Conservation (phyloP, 2,888 invertebrate species). For the Hartigia nigra region DNA sequence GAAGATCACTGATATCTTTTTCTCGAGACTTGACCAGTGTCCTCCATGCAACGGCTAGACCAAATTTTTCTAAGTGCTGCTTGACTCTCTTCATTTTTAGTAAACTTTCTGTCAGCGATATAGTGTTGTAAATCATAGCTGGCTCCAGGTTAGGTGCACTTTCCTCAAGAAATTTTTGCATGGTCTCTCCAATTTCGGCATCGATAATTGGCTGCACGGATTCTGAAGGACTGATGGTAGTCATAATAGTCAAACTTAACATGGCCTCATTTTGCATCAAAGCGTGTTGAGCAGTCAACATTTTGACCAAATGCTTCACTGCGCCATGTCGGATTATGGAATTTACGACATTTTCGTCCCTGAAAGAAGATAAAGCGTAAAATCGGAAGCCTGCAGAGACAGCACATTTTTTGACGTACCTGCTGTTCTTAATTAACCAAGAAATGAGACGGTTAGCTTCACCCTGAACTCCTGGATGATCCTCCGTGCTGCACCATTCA, state of each 20-base stretch:
- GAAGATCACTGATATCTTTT: slow-evolving; percentile 13
- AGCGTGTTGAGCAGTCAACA: slow-evolving; percentile 85
- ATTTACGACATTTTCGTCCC: slow-evolving; percentile 65
- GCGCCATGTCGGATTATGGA: slow-evolving; percentile 71
- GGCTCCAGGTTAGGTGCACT: slow-evolving; percentile 68
- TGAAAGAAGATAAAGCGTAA: slow-evolving; percentile 33
- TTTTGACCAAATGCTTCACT: slow-evolving; percentile 80
- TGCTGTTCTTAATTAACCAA: slow-evolving; percentile 81
- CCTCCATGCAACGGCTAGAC: slow-evolving; percentile 21
- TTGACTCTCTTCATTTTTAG: slow-evolving; percentile 56
- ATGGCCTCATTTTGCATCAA: slow-evolving; percentile 91
- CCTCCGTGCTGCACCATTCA: slow-evolving; percentile 81
- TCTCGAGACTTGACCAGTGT: slow-evolving; percentile 15
- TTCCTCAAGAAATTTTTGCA: slow-evolving; percentile 68
- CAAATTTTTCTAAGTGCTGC: slow-evolving; percentile 38
- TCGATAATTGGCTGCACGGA: slow-evolving; percentile 61
- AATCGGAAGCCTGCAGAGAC: not conserved
- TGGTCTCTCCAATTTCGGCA: slow-evolving; percentile 69
- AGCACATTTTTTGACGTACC: slow-evolving; percentile 37
- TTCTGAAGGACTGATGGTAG: slow-evolving; percentile 57
- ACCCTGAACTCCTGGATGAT: slow-evolving; percentile 86
- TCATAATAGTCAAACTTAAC: slow-evolving; percentile 76
- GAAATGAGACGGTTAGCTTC: slow-evolving; percentile 83
- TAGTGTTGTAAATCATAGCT: slow-evolving; percentile 68
- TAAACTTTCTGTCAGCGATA: slow-evolving; percentile 68